These are phyloP conservation scores for Penaeus indicus DNA, from an alignment of 1,140 invertebrate genomes.

Conservation along the genomic window DNA sequence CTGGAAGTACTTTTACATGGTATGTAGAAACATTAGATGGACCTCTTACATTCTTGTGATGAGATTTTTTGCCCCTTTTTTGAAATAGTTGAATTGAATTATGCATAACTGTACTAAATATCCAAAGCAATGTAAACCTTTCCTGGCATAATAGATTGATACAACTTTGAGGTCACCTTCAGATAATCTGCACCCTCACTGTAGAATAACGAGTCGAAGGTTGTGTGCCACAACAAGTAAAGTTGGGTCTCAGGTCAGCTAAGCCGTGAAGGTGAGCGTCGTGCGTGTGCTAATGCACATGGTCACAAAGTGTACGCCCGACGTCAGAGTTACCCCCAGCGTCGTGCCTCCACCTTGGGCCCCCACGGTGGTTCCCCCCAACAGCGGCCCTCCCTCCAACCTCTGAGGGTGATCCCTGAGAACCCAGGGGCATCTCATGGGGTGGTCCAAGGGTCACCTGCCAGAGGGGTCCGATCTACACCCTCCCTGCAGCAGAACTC, in stretches of 20 bases:
- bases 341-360: conserved; percentile 44
- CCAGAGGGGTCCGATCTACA: conserved; percentile 48
- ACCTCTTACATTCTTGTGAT: conserved; percentile 18
- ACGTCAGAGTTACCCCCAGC: conserved; percentile 54
- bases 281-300: conserved; percentile 31
- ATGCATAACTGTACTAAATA: conserved; percentile 34
- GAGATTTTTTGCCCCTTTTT: conserved; percentile 3
- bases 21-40: conserved; percentile 29
- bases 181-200: conserved; percentile 39
- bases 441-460: conserved; percentile 32
- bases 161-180: conserved; percentile 41
- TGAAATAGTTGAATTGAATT: conserved; percentile 9
- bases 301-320: conserved; percentile 55
- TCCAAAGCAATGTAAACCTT: conserved; percentile 34
- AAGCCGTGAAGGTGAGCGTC: conserved; percentile 47
- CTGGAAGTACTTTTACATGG: conserved; percentile 22
- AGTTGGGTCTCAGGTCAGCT: conserved; percentile 59
- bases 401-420: conserved; percentile 49
- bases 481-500: conserved; percentile 49
- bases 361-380: conserved; percentile 39
- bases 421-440: conserved; percentile 41
- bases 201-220: conserved; percentile 34
- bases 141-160: conserved; percentile 39
- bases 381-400: conserved; percentile 56
- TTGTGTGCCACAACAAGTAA: conserved; percentile 42